phyloP scores from a whole-genome alignment of 2,113 vertebrate species.

The Pycnonotus jocosus region DNA sequence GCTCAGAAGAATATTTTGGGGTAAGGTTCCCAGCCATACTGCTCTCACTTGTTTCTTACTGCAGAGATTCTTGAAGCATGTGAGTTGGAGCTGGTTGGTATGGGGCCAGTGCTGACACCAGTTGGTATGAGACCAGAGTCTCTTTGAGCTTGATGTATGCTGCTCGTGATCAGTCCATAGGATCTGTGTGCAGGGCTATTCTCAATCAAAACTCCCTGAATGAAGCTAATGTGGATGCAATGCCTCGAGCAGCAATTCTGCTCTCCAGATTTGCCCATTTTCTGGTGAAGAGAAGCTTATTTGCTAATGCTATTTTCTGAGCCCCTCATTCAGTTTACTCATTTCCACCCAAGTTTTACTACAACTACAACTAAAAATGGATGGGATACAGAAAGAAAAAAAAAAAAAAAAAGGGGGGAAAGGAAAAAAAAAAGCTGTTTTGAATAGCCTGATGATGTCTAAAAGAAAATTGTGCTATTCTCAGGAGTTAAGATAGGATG shows the following conservation, averaged over 20 bases:
- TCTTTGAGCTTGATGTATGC: background rate
- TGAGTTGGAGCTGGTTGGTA: background rate
- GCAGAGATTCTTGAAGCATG: background rate
- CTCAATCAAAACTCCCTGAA: background rate
- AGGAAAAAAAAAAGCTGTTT: background rate
- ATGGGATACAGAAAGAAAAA: background rate
- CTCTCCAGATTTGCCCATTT: background rate
- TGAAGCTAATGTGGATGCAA: background rate
- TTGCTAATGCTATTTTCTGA: background rate
- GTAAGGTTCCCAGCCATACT: background rate
- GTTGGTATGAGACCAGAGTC: background rate
- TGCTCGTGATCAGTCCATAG: background rate
- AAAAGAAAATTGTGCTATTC: background rate
- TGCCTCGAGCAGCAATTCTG: background rate
- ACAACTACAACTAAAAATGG: background rate
- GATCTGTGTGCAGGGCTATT: background rate
- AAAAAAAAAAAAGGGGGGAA: background rate
- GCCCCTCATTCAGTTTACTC: background rate
- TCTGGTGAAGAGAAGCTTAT: background rate
- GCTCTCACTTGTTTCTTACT: background rate
- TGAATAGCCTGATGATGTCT: background rate
- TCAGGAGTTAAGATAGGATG: rapidly evolving
- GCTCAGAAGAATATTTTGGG: background rate
- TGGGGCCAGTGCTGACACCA: background rate
- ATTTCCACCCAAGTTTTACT: background rate